Evolutionary conservation across 23 tunicate genomes (phyloP).

Genomic region (Botrylloides violaceus): DNA sequence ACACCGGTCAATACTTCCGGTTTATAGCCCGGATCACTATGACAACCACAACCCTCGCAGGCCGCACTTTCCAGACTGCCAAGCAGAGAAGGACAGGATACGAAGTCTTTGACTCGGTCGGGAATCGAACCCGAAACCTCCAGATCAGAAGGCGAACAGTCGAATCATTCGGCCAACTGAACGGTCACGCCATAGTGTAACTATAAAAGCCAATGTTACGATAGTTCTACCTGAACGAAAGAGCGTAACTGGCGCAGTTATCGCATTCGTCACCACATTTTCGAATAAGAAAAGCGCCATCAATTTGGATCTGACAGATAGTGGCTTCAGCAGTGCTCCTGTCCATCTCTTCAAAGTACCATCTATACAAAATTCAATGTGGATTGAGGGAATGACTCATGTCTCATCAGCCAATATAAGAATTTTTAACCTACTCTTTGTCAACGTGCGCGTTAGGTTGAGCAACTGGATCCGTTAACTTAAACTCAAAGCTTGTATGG

Average conservation of each 20-base stretch:
- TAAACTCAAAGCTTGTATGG: constrained; percentile 41
- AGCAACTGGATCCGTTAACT: constrained; percentile 69
- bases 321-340: constrained; percentile 56
- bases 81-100: too few species aligned
- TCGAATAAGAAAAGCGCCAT: constrained; percentile 70
- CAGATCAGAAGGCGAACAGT: too few species aligned
- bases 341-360: constrained; percentile 74
- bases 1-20: too few species aligned
- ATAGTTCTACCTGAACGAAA: constrained; percentile 86
- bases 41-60: too few species aligned
- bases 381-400: neutral
- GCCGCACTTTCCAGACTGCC: too few species aligned
- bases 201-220: too few species aligned
- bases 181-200: too few species aligned
- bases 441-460: constrained; percentile 81
- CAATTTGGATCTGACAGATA: constrained; percentile 43
- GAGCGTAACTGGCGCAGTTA: constrained; percentile 35
- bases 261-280: constrained; percentile 40
- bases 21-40: too few species aligned
- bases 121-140: too few species aligned
- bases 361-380: constrained; percentile 38
- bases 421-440: constrained; percentile 50
- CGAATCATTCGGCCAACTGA: too few species aligned
- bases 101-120: too few species aligned
- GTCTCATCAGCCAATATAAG: neutral